Evolutionary conservation across 2,888 invertebrate genomes (phyloP).

Genomic region (Argynnis bischoffii): DNA sequence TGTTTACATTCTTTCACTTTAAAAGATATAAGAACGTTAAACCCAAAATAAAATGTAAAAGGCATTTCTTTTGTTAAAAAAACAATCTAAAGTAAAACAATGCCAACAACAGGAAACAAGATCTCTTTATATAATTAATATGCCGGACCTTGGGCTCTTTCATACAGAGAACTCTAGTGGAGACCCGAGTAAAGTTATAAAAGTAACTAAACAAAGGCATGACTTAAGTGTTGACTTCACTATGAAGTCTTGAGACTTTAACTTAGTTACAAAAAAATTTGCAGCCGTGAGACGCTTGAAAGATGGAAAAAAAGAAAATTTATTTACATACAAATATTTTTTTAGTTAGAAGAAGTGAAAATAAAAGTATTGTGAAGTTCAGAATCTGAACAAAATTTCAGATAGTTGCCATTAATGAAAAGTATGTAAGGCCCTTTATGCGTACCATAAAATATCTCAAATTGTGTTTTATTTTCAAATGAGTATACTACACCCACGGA

Average conservation of each 20-base stretch:
- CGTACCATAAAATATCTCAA: too few relatives aligned
- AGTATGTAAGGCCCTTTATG: too few relatives aligned
- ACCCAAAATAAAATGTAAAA: constrained; percentile 4
- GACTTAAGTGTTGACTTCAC: constrained; percentile 2
- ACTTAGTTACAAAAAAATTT: not conserved
- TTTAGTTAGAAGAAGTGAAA: too few relatives aligned
- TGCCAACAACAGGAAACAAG: constrained; percentile 14
- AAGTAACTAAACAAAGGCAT: constrained; percentile 7
- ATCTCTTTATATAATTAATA: constrained; percentile 16
- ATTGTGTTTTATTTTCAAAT: too few relatives aligned
- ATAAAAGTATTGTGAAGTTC: too few relatives aligned
- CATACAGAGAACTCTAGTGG: constrained; percentile 7
- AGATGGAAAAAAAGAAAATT: too few relatives aligned
- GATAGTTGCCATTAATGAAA: too few relatives aligned
- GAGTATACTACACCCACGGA: too few relatives aligned
- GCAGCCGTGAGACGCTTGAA: too few relatives aligned
- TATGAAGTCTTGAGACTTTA: not conserved
- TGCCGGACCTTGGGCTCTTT: constrained; percentile 7
- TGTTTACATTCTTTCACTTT: not conserved
- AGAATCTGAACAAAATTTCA: too few relatives aligned
- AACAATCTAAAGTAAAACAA: constrained; percentile 4
- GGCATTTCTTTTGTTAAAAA: not conserved
- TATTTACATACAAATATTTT: too few relatives aligned
- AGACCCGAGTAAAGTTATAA: constrained; percentile 8
- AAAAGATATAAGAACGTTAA: not conserved